A percentile compares a stretch with the other conserved stretches of the same genome.
Conservation (phyloP, 2,797 vertebrate species). For the Buphagus erythrorhynchus region DNA sequence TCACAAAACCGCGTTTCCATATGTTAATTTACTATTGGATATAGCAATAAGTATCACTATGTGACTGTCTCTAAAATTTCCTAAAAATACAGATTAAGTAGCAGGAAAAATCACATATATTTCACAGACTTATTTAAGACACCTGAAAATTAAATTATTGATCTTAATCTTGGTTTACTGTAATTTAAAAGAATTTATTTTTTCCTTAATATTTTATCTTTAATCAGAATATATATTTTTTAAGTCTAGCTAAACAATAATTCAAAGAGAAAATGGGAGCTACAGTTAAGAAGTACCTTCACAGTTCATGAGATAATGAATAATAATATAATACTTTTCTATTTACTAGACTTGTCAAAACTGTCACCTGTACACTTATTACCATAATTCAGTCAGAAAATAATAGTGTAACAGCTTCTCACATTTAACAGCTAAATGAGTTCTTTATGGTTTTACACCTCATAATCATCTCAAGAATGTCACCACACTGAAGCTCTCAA, state of each 20-base stretch:
- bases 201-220: background rate
- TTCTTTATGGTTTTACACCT: background rate
- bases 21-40: background rate
- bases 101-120: slow-evolving; percentile 22
- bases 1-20: background rate
- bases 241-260: background rate
- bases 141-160: slow-evolving; percentile 66
- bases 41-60: background rate
- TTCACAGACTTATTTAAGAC: slow-evolving; percentile 45
- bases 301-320: background rate
- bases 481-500: background rate
- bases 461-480: slow-evolving; percentile 21
- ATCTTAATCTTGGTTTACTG: slow-evolving; percentile 44
- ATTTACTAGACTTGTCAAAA: background rate
- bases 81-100: slow-evolving; percentile 38
- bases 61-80: background rate
- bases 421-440: background rate
- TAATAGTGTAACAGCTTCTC: background rate
- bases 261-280: slow-evolving; percentile 2
- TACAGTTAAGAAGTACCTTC: background rate
- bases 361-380: background rate
- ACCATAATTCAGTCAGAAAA: slow-evolving; percentile 27
- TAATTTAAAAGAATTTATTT: slow-evolving; percentile 44
- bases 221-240: background rate
- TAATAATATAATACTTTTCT: background rate